Percentiles rank a stretch among this genome's conserved stretches.
Evolutionary conservation across 2,113 vertebrate genomes (phyloP).

Genomic region (Ammodytes marinus): DNA sequence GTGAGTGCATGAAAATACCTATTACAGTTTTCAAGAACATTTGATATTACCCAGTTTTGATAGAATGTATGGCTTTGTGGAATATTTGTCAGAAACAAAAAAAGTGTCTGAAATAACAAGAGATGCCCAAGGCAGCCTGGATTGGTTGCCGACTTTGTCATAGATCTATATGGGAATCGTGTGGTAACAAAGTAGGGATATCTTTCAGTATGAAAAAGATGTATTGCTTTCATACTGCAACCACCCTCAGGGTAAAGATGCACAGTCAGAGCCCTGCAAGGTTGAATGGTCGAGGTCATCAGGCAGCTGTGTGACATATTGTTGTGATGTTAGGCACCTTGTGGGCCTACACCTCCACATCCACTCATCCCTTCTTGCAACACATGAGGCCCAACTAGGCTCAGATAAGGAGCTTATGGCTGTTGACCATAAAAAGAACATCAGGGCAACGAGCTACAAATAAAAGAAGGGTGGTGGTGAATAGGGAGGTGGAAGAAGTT

Average conservation of each 20-base stretch:
- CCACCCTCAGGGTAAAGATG: conserved; percentile 65
- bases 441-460: conserved; percentile 98
- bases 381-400: conserved; percentile 72
- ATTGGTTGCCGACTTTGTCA: conserved; percentile 12
- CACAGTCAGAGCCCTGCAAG: conserved; percentile 85
- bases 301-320: conserved; percentile 82
- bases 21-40: neutral
- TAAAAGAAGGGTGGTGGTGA: conserved; percentile 29
- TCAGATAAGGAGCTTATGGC: conserved; percentile 95
- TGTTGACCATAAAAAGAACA: conserved; percentile 99
- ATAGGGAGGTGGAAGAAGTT: conserved; percentile 37
- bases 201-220: conserved; percentile 54
- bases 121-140: neutral
- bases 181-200: conserved; percentile 41
- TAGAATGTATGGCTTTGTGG: neutral
- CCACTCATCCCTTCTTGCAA: conserved; percentile 65
- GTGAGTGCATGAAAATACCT: neutral
- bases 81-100: neutral
- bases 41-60: neutral
- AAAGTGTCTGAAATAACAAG: neutral
- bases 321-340: conserved; percentile 73
- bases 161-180: conserved; percentile 28
- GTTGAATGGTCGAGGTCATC: conserved; percentile 79
- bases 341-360: conserved; percentile 64
- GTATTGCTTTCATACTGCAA: conserved; percentile 50